A percentile compares a stretch with the other conserved stretches of the same genome.
Evolutionary conservation across 2,113 vertebrate species (phyloP).

Genomic region (Laticauda colubrina): DNA sequence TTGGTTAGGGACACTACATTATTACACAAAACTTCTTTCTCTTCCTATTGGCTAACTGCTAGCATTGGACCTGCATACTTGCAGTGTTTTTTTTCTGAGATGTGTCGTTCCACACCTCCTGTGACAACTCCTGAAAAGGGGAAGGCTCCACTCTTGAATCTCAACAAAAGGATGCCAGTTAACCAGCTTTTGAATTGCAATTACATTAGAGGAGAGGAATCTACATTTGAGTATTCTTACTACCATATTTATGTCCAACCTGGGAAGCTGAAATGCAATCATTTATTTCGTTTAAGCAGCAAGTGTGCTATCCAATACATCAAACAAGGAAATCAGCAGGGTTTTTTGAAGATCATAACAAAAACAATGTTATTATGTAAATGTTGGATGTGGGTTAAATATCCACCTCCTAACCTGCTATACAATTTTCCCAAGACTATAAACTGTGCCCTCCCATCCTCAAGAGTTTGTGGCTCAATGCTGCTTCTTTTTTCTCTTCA

Average conservation of each 20-base stretch:
- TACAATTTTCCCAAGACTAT: conserved; percentile 16
- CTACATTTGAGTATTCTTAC: too few relatives aligned
- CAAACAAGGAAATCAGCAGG: not conserved
- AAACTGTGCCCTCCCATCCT: not conserved
- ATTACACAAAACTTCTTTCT: too few relatives aligned
- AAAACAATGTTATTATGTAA: conserved; percentile 35
- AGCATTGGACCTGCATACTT: too few relatives aligned
- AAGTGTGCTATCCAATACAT: not conserved
- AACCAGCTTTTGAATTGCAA: too few relatives aligned
- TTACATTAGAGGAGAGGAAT: too few relatives aligned
- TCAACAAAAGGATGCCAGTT: too few relatives aligned
- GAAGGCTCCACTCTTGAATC: too few relatives aligned
- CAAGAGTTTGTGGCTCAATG: not conserved
- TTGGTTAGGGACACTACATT: too few relatives aligned
- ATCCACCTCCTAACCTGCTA: conserved; percentile 36
- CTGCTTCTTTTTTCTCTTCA: not conserved
- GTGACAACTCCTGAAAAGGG: too few relatives aligned
- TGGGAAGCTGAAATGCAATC: not conserved
- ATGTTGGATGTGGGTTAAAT: conserved; percentile 45
- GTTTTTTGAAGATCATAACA: not conserved
- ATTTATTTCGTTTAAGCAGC: not conserved
- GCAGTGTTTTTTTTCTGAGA: too few relatives aligned
- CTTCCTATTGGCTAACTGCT: too few relatives aligned
- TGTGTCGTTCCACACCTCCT: too few relatives aligned
- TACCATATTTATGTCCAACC: not conserved